Conservation (phyloP, 2,113 vertebrate genomes). For the Lophura nycthemera region DNA sequence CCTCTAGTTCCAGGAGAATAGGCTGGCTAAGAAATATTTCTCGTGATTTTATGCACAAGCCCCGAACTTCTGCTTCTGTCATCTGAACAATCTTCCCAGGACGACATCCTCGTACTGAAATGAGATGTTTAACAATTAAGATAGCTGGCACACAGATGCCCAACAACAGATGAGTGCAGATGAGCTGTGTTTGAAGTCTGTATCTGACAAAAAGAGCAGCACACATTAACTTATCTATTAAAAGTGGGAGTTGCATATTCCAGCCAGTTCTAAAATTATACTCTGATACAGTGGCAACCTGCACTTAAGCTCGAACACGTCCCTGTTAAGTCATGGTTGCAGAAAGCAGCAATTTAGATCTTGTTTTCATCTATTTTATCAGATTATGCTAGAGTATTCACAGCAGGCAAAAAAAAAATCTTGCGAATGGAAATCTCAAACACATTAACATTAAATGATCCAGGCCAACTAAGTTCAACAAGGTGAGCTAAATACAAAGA, state of each 20-base stretch:
- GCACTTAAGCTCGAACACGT: background rate
- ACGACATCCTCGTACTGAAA: constrained; percentile 93
- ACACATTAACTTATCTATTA: background rate
- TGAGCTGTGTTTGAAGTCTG: background rate
- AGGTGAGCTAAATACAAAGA: background rate
- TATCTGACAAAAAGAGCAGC: background rate
- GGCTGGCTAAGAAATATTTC: constrained; percentile 98
- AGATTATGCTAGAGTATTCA: background rate
- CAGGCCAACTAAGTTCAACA: background rate
- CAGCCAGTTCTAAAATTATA: background rate
- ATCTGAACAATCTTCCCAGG: constrained; percentile 96
- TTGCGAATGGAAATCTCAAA: background rate
- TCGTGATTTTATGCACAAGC: constrained; percentile 94
- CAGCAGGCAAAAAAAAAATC: background rate
- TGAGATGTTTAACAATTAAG: background rate
- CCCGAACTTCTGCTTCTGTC: constrained; percentile 94
- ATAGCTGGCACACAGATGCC: background rate
- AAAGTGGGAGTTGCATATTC: background rate
- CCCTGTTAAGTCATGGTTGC: background rate
- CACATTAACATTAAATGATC: background rate
- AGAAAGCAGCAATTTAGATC: background rate
- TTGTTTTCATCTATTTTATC: background rate
- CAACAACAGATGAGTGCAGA: background rate
- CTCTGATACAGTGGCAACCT: background rate
- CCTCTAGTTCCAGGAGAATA: constrained; percentile 94